A percentile compares a stretch with the other conserved stretches of the same genome.
These are phyloP conservation scores for Scaptomyza reducta DNA, from an alignment of 2,888 invertebrate genomes.

Conservation along the genomic window DNA sequence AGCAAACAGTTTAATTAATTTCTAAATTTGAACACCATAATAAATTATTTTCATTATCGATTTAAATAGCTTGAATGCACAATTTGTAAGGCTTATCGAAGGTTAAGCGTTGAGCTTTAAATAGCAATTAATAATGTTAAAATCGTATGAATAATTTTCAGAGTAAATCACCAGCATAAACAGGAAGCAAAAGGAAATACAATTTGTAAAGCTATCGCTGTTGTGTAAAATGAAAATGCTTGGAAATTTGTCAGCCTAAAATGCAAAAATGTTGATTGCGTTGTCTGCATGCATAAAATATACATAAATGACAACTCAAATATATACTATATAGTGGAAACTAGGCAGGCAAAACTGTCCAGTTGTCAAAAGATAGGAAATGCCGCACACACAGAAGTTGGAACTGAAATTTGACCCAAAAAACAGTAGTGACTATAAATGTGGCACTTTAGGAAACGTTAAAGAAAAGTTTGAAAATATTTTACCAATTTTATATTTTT, in stretches of 20 bases:
- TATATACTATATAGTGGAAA: neutral
- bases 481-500: too few species aligned
- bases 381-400: neutral
- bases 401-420: neutral
- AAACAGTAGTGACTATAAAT: neutral
- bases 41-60: neutral
- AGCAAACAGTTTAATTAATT: too few species aligned
- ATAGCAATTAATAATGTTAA: slow-evolving; percentile 13
- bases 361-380: neutral
- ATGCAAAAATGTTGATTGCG: slow-evolving; percentile 27
- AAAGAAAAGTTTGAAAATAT: too few species aligned
- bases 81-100: neutral
- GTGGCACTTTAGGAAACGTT: too few species aligned
- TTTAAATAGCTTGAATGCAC: neutral
- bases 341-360: neutral
- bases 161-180: slow-evolving; percentile 3
- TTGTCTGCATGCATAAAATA: slow-evolving; percentile 30
- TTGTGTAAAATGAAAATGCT: neutral
- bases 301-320: neutral
- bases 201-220: slow-evolving; percentile 3
- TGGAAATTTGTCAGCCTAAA: slow-evolving; percentile 1
- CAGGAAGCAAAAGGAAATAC: slow-evolving; percentile 8
- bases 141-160: neutral
- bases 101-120: neutral
- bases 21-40: neutral